A percentile compares a stretch with the other conserved stretches of the same genome.
These are phyloP conservation scores for Ridgeia piscesae DNA, from an alignment of 1,140 invertebrate genomes.

Conservation along the genomic window DNA sequence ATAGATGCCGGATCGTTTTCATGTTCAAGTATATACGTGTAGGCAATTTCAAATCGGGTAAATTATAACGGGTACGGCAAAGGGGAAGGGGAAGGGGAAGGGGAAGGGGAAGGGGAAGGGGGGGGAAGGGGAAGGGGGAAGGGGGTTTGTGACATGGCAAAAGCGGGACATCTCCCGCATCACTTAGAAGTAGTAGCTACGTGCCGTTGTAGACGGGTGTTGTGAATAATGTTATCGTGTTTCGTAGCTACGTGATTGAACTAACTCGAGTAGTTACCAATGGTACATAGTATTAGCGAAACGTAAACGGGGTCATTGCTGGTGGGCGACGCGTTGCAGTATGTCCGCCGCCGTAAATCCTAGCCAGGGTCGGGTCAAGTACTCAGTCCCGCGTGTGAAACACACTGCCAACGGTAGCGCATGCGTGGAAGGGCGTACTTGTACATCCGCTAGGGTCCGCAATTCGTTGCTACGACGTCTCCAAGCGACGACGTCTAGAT, in stretches of 20 bases:
- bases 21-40: neutral
- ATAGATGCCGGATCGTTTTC: neutral
- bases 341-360: neutral
- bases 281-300: constrained; percentile 1
- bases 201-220: neutral
- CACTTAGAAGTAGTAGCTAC: neutral
- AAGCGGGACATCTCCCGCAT: neutral
- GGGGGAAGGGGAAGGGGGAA: too few relatives aligned
- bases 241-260: neutral
- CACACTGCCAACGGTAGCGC: neutral
- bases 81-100: too few relatives aligned
- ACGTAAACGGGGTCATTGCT: neutral
- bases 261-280: neutral
- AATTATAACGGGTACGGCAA: neutral
- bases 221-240: neutral
- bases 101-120: too few relatives aligned
- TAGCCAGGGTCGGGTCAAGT: neutral
- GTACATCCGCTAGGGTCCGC: neutral
- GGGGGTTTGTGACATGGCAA: neutral
- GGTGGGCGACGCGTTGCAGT: neutral
- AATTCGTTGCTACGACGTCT: neutral
- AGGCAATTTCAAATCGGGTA: neutral
- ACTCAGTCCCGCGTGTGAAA: neutral
- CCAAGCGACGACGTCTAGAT: too few relatives aligned
- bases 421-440: neutral